Percentiles rank a stretch among this genome's conserved stretches.
phyloP scores from a whole-genome alignment of 1,140 invertebrate species.

The Theocolax elegans region DNA sequence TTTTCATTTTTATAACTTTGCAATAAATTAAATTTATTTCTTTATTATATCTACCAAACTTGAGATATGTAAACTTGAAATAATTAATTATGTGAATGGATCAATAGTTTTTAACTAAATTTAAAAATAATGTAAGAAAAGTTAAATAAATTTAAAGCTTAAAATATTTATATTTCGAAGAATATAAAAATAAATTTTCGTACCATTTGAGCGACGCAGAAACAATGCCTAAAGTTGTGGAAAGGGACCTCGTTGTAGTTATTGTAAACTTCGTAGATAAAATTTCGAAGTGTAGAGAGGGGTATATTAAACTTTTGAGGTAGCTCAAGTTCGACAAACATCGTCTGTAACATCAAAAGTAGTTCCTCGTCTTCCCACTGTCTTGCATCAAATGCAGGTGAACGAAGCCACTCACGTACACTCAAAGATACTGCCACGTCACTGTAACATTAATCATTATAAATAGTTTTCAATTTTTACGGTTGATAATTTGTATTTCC shows the following conservation, averaged over 20 bases:
- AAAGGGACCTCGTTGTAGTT: slow-evolving; percentile 92
- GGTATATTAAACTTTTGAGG: slow-evolving; percentile 83
- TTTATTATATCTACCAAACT: too few relatives aligned
- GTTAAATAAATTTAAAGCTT: too few relatives aligned
- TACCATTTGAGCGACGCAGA: slow-evolving; percentile 93
- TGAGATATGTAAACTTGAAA: too few relatives aligned
- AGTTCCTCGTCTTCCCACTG: slow-evolving; percentile 88
- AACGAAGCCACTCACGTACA: slow-evolving; percentile 73
- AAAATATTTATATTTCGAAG: too few relatives aligned
- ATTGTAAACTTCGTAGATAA: slow-evolving; percentile 84
- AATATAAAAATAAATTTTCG: too few relatives aligned
- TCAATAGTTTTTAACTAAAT: too few relatives aligned
- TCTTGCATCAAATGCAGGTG: slow-evolving; percentile 84
- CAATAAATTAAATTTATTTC: too few relatives aligned
- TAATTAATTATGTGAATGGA: too few relatives aligned
- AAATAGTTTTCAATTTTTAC: too few relatives aligned
- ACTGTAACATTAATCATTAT: slow-evolving; percentile 57
- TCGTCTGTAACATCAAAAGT: slow-evolving; percentile 83
- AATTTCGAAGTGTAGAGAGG: slow-evolving; percentile 76
- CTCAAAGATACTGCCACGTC: slow-evolving; percentile 71
- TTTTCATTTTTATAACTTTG: too few relatives aligned
- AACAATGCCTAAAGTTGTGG: slow-evolving; percentile 90
- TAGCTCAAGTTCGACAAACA: slow-evolving; percentile 85
- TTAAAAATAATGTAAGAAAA: too few relatives aligned
- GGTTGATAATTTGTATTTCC: too few relatives aligned